phyloP scores from a whole-genome alignment of 2,797 vertebrate species.

The Chaunax sp. region DNA sequence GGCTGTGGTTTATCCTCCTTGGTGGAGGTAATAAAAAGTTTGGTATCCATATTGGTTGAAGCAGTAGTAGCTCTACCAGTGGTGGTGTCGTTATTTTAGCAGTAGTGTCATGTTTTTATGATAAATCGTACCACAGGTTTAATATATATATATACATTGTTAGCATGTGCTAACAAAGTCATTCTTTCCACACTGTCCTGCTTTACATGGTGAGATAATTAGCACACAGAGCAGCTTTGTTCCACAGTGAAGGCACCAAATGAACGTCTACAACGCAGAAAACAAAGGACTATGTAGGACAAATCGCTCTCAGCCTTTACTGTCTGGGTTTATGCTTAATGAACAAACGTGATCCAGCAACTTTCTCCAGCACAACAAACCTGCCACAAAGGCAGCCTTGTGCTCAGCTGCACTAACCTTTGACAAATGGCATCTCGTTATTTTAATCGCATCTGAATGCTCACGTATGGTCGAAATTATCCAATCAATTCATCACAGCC shows the following conservation, averaged over 20 bases:
- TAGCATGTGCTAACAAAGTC: not conserved
- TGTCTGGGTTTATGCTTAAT: slow-evolving; percentile 24
- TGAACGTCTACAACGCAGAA: not conserved
- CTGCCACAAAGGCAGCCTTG: slow-evolving; percentile 65
- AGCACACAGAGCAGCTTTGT: slow-evolving; percentile 27
- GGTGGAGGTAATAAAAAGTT: too few relatives aligned
- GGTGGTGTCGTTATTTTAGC: too few relatives aligned
- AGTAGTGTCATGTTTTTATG: too few relatives aligned
- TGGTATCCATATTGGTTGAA: too few relatives aligned
- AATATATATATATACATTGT: too few relatives aligned
- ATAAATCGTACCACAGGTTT: too few relatives aligned
- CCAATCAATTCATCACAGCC: slow-evolving; percentile 73
- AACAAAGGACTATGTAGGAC: slow-evolving; percentile 42
- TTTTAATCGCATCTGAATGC: slow-evolving; percentile 77
- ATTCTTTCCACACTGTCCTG: slow-evolving; percentile 3
- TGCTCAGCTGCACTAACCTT: slow-evolving; percentile 56
- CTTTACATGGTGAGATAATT: not conserved
- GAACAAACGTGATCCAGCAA: slow-evolving; percentile 33
- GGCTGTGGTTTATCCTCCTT: too few relatives aligned
- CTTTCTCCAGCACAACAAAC: slow-evolving; percentile 47
- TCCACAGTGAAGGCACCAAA: not conserved
- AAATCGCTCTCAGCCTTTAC: slow-evolving; percentile 18
- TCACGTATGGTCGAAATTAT: slow-evolving; percentile 82
- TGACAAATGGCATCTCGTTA: slow-evolving; percentile 66
- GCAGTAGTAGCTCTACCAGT: too few relatives aligned